phyloP scores from a whole-genome alignment of 2,888 invertebrate species.

The Acrocyrtus sp. region DNA sequence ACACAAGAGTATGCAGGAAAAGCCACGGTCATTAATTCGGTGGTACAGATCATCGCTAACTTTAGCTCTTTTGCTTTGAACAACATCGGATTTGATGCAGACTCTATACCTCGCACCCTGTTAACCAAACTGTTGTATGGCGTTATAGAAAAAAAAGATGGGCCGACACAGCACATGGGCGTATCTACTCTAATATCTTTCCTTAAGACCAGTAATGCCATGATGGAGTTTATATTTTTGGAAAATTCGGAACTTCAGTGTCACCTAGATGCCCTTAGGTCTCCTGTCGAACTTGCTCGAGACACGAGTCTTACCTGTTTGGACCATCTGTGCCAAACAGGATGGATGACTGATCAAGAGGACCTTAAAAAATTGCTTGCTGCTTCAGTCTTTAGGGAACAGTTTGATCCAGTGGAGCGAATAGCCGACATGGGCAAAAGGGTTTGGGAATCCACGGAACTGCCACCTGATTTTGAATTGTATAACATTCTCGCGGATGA shows the following conservation, averaged over 20 bases:
- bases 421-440: constrained; percentile 53
- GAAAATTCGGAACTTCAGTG: constrained; percentile 78
- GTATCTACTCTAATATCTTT: constrained; percentile 74
- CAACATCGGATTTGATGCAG: constrained; percentile 71
- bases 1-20: constrained; percentile 65
- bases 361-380: constrained; percentile 23
- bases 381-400: constrained; percentile 51
- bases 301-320: constrained; percentile 75
- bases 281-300: constrained; percentile 76
- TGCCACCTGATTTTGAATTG: constrained; percentile 39
- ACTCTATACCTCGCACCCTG: constrained; percentile 81
- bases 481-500: constrained; percentile 65
- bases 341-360: constrained; percentile 17
- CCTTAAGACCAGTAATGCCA: constrained; percentile 70
- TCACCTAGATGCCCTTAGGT: constrained; percentile 81
- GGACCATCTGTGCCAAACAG: constrained; percentile 19
- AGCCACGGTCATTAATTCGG: constrained; percentile 72
- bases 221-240: constrained; percentile 69
- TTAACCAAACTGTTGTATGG: constrained; percentile 84
- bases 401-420: constrained; percentile 54
- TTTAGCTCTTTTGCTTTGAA: constrained; percentile 70
- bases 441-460: constrained; percentile 31
- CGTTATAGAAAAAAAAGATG: constrained; percentile 74
- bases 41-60: constrained; percentile 72
- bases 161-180: constrained; percentile 81